Conservation (phyloP, 2,888 invertebrate species). For the Cephus spinipes region DNA sequence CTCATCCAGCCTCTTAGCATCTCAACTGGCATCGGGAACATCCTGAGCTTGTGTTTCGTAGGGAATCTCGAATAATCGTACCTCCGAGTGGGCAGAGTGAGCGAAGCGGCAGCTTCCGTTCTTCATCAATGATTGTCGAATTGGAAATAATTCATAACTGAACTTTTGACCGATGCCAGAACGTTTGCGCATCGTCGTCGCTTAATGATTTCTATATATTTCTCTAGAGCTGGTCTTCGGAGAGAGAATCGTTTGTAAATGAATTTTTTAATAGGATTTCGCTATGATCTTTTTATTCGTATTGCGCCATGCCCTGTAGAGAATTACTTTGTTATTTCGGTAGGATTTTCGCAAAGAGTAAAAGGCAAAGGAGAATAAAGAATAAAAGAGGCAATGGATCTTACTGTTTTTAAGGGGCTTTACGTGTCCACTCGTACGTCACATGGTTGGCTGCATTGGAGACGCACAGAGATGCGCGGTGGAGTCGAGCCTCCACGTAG, state of each 20-base stretch:
- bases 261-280: neutral
- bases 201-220: constrained; percentile 20
- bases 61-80: too few species aligned
- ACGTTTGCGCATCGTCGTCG: constrained; percentile 27
- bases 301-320: neutral
- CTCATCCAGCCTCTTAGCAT: neutral
- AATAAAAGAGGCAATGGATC: neutral
- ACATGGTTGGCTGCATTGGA: neutral
- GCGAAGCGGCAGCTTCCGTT: neutral
- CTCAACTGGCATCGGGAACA: neutral
- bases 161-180: constrained; percentile 30
- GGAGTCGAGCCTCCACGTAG: neutral
- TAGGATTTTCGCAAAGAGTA: neutral
- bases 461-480: neutral
- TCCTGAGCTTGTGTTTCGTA: neutral
- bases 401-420: neutral
- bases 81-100: neutral
- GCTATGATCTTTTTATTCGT: constrained; percentile 4
- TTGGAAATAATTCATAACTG: too few species aligned
- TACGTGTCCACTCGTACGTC: neutral
- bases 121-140: neutral
- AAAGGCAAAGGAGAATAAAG: neutral
- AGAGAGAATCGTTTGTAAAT: constrained; percentile 7
- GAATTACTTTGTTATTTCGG: neutral
- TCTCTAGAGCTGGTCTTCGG: constrained; percentile 38